Conservation (phyloP, 2,113 vertebrate genomes). For the Cynopterus brachyotis region DNA sequence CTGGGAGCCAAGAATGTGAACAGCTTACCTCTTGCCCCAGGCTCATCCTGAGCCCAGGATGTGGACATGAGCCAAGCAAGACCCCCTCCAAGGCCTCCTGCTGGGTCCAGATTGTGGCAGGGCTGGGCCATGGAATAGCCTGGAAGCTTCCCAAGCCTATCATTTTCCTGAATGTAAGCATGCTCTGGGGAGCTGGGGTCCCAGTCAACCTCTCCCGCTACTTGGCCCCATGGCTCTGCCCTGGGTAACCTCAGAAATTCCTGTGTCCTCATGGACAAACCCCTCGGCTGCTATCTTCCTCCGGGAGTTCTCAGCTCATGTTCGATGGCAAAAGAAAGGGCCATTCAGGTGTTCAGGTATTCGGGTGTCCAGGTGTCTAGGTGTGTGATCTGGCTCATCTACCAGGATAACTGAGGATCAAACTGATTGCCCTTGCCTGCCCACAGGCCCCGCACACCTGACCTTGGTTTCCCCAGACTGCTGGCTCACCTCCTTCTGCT, state of each 20-base stretch:
- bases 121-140: neutral
- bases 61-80: neutral
- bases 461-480: neutral
- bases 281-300: neutral
- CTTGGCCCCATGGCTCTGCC: neutral
- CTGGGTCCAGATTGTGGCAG: neutral
- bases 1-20: neutral
- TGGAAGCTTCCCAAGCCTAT: neutral
- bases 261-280: neutral
- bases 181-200: neutral
- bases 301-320: neutral
- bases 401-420: neutral
- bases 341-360: neutral
- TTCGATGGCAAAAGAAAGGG: neutral
- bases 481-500: neutral
- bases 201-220: neutral
- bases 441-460: neutral
- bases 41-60: rapidly evolving
- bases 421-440: neutral
- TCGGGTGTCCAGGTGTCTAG: neutral
- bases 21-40: neutral
- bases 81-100: neutral
- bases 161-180: neutral
- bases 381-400: neutral
- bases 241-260: neutral